phyloP scores from a whole-genome alignment of 2,113 vertebrate species.

The Clarias magur region DNA sequence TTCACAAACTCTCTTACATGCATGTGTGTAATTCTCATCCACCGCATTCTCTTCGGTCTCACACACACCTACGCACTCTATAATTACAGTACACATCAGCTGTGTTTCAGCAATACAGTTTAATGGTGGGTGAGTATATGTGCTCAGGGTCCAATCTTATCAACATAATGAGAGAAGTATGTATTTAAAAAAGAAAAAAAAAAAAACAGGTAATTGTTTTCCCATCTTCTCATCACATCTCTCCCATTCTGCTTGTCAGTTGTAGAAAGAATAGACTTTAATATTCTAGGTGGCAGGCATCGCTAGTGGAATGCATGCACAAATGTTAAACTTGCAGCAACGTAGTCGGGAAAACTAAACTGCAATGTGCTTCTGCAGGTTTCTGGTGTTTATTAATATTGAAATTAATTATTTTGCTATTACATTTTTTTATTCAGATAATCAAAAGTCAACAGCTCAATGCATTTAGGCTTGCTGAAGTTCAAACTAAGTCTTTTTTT shows the following conservation, averaged over 20 bases:
- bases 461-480: too few relatives aligned
- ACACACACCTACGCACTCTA: neutral
- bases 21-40: neutral
- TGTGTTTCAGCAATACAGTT: conserved; percentile 2
- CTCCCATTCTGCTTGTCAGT: neutral
- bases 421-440: neutral
- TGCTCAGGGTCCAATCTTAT: conserved; percentile 12
- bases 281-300: neutral
- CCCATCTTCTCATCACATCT: neutral
- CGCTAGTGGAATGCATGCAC: neutral
- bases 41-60: neutral
- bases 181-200: too few relatives aligned
- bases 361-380: neutral
- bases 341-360: neutral
- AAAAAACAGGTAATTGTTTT: conserved; percentile 8
- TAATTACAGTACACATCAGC: conserved; percentile 35
- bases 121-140: conserved; percentile 1
- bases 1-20: neutral
- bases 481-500: too few relatives aligned
- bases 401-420: neutral
- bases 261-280: neutral
- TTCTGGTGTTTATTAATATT: neutral
- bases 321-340: neutral
- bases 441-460: too few relatives aligned
- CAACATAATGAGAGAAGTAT: neutral